phyloP scores from a whole-genome alignment of 2,888 invertebrate genomes.

The Tipula unca region DNA sequence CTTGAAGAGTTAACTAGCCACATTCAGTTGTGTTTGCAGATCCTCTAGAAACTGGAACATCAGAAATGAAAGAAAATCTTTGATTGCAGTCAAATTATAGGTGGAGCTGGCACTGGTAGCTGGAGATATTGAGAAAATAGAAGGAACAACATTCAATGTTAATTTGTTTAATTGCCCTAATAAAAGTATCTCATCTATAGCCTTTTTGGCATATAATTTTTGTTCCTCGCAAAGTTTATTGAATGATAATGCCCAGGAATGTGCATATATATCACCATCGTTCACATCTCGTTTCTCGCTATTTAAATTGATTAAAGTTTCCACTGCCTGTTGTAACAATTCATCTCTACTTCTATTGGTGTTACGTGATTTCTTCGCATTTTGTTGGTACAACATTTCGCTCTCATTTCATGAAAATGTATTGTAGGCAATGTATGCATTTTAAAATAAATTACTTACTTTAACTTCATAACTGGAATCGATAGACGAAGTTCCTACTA shows the following conservation, averaged over 20 bases:
- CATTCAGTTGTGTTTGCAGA: neutral
- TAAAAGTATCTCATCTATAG: neutral
- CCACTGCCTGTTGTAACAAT: neutral
- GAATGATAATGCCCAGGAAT: neutral
- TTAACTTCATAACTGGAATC: too few relatives aligned
- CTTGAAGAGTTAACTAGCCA: neutral
- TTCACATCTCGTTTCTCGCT: neutral
- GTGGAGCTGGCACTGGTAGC: neutral
- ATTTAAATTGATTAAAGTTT: neutral
- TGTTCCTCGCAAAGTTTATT: neutral
- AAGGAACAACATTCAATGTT: neutral
- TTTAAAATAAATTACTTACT: too few relatives aligned
- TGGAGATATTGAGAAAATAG: neutral
- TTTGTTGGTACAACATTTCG: too few relatives aligned
- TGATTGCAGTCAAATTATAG: neutral
- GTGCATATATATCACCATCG: neutral
- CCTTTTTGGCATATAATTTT: constrained; percentile 17
- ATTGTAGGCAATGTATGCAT: too few relatives aligned
- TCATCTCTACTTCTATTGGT: too few relatives aligned
- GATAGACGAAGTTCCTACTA: too few relatives aligned
- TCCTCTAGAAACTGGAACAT: constrained; percentile 8
- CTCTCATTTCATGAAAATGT: too few relatives aligned
- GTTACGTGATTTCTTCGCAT: too few relatives aligned
- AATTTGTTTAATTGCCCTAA: constrained; percentile 8
- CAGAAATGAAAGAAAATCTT: neutral